Conservation (phyloP, 1,140 invertebrate genomes). For the Harlomillsia oculata region DNA sequence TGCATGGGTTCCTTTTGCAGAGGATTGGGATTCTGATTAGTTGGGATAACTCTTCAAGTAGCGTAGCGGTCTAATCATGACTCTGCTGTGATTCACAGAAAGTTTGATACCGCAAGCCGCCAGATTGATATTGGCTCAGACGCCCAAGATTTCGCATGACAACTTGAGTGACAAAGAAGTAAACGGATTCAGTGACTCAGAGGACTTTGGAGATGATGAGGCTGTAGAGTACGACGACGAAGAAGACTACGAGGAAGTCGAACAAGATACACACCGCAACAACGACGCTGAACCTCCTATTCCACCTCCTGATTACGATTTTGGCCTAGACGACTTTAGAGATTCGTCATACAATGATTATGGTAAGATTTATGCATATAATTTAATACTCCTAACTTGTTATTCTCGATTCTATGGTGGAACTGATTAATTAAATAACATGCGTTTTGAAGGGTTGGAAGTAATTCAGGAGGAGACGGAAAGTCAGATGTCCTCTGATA, state of each 20-base stretch:
- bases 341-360: constrained; percentile 25
- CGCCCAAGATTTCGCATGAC: constrained; percentile 18
- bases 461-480: constrained; percentile 35
- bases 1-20: no score
- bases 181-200: constrained; percentile 24
- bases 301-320: constrained; percentile 11
- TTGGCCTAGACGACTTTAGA: constrained; percentile 19
- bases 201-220: constrained; percentile 18
- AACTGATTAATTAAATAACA: not conserved
- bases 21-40: no score
- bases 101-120: constrained; percentile 33
- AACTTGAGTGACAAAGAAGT: constrained; percentile 22
- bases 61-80: not conserved
- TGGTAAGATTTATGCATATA: constrained; percentile 16
- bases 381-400: no score
- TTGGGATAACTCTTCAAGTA: no score
- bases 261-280: constrained; percentile 4
- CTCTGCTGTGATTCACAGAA: constrained; percentile 21
- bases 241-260: constrained; percentile 10
- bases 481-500: constrained; percentile 35
- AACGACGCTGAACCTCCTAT: no score
- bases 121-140: constrained; percentile 28
- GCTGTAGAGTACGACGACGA: constrained; percentile 6
- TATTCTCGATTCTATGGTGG: no score
- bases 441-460: constrained; percentile 27